Conservation (phyloP, 2,888 invertebrate genomes). For the Philereme transversata region DNA sequence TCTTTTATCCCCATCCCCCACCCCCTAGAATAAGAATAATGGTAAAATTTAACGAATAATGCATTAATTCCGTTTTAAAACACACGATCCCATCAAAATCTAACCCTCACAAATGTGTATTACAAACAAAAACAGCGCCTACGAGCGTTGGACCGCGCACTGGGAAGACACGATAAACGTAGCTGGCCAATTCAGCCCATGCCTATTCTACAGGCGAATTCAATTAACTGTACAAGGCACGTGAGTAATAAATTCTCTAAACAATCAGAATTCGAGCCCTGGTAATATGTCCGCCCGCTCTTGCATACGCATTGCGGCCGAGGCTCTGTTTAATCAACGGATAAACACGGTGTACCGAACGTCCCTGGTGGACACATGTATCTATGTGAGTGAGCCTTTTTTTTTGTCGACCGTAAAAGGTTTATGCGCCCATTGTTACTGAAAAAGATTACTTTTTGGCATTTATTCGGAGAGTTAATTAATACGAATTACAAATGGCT, state of each 20-base stretch:
- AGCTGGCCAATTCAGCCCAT: constrained; percentile 72
- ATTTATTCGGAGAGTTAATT: constrained; percentile 64
- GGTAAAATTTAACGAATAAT: no score
- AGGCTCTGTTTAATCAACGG: constrained; percentile 80
- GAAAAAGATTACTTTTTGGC: constrained; percentile 66
- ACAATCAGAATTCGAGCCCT: constrained; percentile 83
- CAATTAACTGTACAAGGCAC: constrained; percentile 83
- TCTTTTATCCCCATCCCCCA: no score
- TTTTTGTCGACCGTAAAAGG: constrained; percentile 61
- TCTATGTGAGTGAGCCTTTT: constrained; percentile 55
- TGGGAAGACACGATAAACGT: constrained; percentile 74
- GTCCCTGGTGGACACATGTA: constrained; percentile 63
- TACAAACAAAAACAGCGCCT: constrained; percentile 59
- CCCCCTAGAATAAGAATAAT: no score
- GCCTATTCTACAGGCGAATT: constrained; percentile 82
- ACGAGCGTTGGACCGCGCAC: constrained; percentile 55
- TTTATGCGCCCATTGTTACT: constrained; percentile 65
- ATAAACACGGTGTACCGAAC: constrained; percentile 68
- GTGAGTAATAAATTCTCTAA: constrained; percentile 83
- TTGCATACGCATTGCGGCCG: constrained; percentile 82
- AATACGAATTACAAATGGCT: constrained; percentile 63
- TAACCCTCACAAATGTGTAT: constrained; percentile 44
- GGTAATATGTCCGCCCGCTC: constrained; percentile 80
- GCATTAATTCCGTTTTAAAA: neutral
- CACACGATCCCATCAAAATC: constrained; percentile 37